These are phyloP conservation scores for Tineola bisselliella DNA, from an alignment of 2,888 invertebrate genomes.

Conservation along the genomic window DNA sequence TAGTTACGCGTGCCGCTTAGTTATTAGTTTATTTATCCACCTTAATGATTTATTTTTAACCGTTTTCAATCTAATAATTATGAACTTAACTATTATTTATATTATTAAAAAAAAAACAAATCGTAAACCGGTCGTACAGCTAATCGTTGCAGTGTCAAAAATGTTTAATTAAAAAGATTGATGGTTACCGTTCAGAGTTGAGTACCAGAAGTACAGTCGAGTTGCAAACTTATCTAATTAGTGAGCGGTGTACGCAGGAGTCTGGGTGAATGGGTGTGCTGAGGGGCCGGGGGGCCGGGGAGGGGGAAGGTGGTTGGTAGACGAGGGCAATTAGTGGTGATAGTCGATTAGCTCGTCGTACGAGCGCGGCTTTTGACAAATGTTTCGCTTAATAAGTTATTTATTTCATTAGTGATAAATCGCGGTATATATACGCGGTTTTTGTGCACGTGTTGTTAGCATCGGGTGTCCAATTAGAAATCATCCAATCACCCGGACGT, in stretches of 20 bases:
- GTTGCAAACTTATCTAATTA: slow-evolving; percentile 69
- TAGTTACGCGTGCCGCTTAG: no score
- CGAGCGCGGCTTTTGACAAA: slow-evolving; percentile 65
- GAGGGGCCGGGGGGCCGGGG: neutral
- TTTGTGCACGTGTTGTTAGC: neutral
- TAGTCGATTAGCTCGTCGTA: slow-evolving; percentile 68
- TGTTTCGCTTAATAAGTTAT: slow-evolving; percentile 56
- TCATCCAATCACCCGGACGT: neutral
- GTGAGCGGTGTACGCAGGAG: slow-evolving; percentile 35
- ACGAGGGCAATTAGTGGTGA: slow-evolving; percentile 65
- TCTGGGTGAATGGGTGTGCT: slow-evolving; percentile 22
- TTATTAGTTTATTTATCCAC: no score
- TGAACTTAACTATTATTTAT: no score
- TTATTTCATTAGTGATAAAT: slow-evolving; percentile 50
- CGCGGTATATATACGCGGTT: slow-evolving; percentile 36
- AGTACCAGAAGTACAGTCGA: slow-evolving; percentile 64
- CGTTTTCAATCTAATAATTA: neutral
- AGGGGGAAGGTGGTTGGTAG: slow-evolving; percentile 22
- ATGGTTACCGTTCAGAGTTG: slow-evolving; percentile 58
- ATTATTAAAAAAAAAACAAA: neutral
- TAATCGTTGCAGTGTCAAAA: slow-evolving; percentile 65
- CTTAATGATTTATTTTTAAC: no score
- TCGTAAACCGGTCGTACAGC: slow-evolving; percentile 21
- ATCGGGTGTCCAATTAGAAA: slow-evolving; percentile 7
- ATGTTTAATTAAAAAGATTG: slow-evolving; percentile 69